phyloP scores from a whole-genome alignment of 2,113 vertebrate genomes.

The Vidua chalybeata region DNA sequence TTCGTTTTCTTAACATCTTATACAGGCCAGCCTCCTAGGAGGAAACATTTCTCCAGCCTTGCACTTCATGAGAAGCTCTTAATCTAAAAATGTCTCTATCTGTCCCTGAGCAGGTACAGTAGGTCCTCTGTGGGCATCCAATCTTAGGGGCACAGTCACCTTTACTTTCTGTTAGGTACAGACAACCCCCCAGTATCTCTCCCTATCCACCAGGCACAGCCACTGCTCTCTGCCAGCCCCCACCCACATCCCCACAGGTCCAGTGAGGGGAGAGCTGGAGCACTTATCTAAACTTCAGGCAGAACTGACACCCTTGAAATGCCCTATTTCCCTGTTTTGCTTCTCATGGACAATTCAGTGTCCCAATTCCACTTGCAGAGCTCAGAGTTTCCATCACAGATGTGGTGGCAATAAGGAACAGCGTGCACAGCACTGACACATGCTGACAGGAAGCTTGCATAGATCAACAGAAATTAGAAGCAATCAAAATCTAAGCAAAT shows the following conservation, averaged over 20 bases:
- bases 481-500: conserved; percentile 34
- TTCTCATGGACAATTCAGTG: not conserved
- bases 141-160: not conserved
- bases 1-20: not conserved
- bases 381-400: not conserved
- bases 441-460: not conserved
- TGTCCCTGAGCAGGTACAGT: not conserved
- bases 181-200: not conserved
- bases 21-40: not conserved
- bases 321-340: not conserved
- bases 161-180: not conserved
- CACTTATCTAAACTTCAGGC: not conserved
- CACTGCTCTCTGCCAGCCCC: not conserved
- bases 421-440: not conserved
- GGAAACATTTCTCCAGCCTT: not conserved
- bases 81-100: not conserved
- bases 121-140: not conserved
- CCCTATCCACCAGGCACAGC: not conserved
- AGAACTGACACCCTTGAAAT: not conserved
- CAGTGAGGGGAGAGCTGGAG: not conserved
- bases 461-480: conserved; percentile 13
- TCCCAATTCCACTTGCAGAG: not conserved
- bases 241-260: not conserved
- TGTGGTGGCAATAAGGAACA: not conserved
- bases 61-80: not conserved